Conservation (phyloP, 2,113 vertebrate genomes). For the Chionomys nivalis region DNA sequence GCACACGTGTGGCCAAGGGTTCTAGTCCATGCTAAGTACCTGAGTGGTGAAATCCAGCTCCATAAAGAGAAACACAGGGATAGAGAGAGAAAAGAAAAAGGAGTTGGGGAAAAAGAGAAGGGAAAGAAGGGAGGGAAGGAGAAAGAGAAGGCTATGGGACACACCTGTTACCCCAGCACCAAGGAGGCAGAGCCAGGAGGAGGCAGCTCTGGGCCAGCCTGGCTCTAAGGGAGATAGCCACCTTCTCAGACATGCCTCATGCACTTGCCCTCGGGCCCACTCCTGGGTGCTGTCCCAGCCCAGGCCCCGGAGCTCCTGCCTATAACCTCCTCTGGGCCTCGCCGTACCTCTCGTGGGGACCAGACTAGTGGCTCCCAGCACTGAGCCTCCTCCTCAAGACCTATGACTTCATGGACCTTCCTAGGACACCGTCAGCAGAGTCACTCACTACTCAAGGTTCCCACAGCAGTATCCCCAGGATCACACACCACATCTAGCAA, state of each 20-base stretch:
- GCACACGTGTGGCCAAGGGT: not conserved
- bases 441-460: not conserved
- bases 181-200: not conserved
- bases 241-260: not conserved
- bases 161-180: not conserved
- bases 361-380: not conserved
- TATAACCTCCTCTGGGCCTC: not conserved
- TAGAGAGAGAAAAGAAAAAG: not conserved
- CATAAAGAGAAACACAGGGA: not conserved
- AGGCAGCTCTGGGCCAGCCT: not conserved
- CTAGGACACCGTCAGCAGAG: not conserved
- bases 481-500: not conserved
- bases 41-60: not conserved
- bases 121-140: not conserved
- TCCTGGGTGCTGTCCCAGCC: not conserved
- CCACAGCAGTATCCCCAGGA: not conserved
- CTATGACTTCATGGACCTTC: not conserved
- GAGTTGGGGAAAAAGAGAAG: accelerated
- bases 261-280: not conserved
- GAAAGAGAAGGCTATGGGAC: not conserved
- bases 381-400: not conserved
- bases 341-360: not conserved
- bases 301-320: not conserved
- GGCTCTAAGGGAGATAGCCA: not conserved
- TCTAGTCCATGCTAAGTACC: not conserved